These are phyloP conservation scores for Hemithea aestivaria DNA, from an alignment of 2,888 invertebrate genomes.

Conservation along the genomic window DNA sequence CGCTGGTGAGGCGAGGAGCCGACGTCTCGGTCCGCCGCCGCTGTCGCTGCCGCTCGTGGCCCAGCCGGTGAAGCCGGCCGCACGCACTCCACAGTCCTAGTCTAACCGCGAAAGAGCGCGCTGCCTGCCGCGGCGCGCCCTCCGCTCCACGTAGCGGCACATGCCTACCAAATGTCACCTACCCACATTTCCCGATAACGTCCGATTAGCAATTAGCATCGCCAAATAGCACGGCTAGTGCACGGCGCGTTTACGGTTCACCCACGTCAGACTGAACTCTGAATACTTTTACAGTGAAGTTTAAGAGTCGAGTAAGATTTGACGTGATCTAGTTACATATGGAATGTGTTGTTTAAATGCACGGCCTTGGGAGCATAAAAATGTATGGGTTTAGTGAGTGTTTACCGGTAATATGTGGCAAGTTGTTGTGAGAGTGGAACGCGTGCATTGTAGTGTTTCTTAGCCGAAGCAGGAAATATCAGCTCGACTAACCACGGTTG, in stretches of 20 bases:
- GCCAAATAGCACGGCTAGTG: slow-evolving; percentile 60
- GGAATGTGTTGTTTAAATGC: slow-evolving; percentile 69
- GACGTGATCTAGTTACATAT: slow-evolving; percentile 38
- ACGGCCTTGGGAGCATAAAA: slow-evolving; percentile 52
- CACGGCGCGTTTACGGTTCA: slow-evolving; percentile 42
- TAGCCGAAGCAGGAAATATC: slow-evolving; percentile 53
- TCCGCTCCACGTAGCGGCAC: slow-evolving; percentile 55
- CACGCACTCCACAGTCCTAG: slow-evolving; percentile 72
- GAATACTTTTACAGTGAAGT: slow-evolving; percentile 45
- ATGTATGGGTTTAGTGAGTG: slow-evolving; percentile 46
- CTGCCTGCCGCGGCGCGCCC: slow-evolving; percentile 71
- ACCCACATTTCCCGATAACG: slow-evolving; percentile 63
- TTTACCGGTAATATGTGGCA: slow-evolving; percentile 45
- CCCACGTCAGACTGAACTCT: slow-evolving; percentile 24
- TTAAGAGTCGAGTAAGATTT: slow-evolving; percentile 44
- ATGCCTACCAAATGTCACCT: slow-evolving; percentile 68
- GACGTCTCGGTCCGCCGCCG: slow-evolving; percentile 31
- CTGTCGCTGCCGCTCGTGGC: slow-evolving; percentile 34
- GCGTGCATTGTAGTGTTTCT: slow-evolving; percentile 41
- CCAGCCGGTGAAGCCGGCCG: slow-evolving; percentile 27
- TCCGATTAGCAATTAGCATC: slow-evolving; percentile 58
- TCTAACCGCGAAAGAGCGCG: slow-evolving; percentile 75
- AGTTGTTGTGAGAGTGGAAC: slow-evolving; percentile 43
- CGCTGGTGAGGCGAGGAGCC: slow-evolving; percentile 38
- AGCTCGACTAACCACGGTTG: slow-evolving; percentile 35